Base-by-base conservation (phyloP, 2,797 vertebrate genomes). In the Lithobates pipiens region DNA sequence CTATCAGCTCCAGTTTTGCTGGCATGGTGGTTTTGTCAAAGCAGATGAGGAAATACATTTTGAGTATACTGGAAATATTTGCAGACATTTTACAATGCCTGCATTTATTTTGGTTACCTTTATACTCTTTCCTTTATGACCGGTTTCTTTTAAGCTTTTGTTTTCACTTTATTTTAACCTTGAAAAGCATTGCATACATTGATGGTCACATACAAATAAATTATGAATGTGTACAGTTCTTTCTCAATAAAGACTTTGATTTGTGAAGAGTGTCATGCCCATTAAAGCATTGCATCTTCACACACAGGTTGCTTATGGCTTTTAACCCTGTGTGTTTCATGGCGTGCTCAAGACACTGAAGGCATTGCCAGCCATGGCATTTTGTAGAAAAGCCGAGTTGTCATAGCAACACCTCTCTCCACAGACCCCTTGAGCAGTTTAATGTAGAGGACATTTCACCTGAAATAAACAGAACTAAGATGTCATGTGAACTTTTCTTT, bases 401-500 rank as follows among this genome's bases (percentile, higher is more conserved):
- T 54, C 75, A 83, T 83, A 77, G 75, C 29, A 86, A 86, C 80
- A 50, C 76, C 73, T 69, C 32, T 65, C 75, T 67, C 70, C 1
- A 32, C 32, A 68, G 57, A 67, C 34, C 67, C 85, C 80, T 83
- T 73, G 75, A 82, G 80, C 85, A 11, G 54, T 86, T 46, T 71
- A 54, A 61, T 81, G 27, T 61, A 79, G 80, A 74, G 76, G 80
- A 79, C 69, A 83, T 79, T 78, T 87, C 76, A 83, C 80, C 85
- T 87, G 80, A 32, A 87, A 83, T 83, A 87, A 83, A 79, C 85
- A 83, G 78, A 82, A 63, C 85, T 77, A 76, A 83, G 75, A 87
- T 83, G 80, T 82, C 68, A 74, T 83, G 74, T 83, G 80, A 87
- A 83, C 80, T 87, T 87, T 87, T 87, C 80, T 73, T 87, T 87